A percentile compares a stretch with the other conserved stretches of the same genome.
phyloP scores from a whole-genome alignment of 2,797 vertebrate genomes.

The Lacerta agilis region DNA sequence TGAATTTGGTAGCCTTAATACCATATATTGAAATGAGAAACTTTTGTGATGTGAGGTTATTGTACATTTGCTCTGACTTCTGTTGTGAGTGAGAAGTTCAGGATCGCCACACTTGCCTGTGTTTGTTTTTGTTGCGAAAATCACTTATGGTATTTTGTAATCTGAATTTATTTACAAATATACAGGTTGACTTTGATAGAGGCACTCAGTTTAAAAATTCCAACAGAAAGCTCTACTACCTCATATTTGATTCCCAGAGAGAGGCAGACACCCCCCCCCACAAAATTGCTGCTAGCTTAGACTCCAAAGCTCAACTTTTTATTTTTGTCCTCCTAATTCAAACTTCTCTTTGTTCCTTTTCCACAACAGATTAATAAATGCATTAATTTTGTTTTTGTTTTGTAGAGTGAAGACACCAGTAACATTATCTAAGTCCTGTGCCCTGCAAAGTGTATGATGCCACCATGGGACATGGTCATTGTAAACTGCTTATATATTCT shows the following conservation, averaged over 20 bases:
- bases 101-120: too few species aligned
- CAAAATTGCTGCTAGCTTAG: neutral
- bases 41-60: neutral
- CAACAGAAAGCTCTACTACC: too few species aligned
- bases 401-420: neutral
- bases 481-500: neutral
- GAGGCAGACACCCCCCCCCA: too few species aligned
- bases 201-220: too few species aligned
- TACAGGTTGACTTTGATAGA: neutral
- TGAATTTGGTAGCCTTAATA: neutral
- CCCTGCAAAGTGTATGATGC: neutral
- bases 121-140: too few species aligned
- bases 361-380: neutral
- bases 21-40: neutral
- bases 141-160: too few species aligned
- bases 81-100: neutral
- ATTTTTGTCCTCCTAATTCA: neutral
- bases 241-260: too few species aligned
- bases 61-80: neutral
- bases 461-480: neutral
- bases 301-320: neutral
- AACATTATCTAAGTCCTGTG: neutral
- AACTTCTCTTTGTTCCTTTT: neutral
- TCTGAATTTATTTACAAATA: neutral
- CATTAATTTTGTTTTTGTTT: neutral